Conservation (phyloP, 2,797 vertebrate species). For the Otolemur crassicaudatus region DNA sequence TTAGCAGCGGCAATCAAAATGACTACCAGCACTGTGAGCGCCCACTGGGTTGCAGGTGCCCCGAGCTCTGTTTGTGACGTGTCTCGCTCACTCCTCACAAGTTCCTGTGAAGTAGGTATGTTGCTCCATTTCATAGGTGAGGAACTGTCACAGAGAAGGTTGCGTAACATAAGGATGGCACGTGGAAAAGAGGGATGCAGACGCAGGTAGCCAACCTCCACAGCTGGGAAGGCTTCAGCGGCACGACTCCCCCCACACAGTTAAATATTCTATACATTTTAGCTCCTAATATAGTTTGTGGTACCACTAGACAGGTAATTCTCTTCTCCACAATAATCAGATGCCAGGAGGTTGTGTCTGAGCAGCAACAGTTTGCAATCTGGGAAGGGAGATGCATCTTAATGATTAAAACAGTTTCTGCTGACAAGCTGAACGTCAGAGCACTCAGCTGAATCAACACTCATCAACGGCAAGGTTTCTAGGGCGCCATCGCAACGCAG, state of each 20-base stretch:
- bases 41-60: neutral
- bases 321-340: neutral
- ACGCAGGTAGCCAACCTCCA: neutral
- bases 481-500: conserved; percentile 49
- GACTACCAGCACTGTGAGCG: neutral
- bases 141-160: neutral
- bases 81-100: neutral
- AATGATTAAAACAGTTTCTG: conserved; percentile 60
- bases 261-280: neutral
- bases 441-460: neutral
- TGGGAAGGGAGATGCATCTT: conserved; percentile 58
- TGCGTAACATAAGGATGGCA: neutral
- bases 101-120: neutral
- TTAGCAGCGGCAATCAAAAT: neutral
- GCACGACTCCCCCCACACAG: neutral
- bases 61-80: neutral
- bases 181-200: neutral
- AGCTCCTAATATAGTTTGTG: neutral
- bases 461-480: conserved; percentile 38
- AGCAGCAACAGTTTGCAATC: conserved; percentile 5
- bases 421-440: conserved; percentile 57
- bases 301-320: neutral
- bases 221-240: neutral
- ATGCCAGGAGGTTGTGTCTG: neutral
- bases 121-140: neutral